Percentiles rank a stretch among this genome's conserved stretches.
phyloP scores from a whole-genome alignment of 2,888 invertebrate genomes.

The Adelphocoris suturalis region DNA sequence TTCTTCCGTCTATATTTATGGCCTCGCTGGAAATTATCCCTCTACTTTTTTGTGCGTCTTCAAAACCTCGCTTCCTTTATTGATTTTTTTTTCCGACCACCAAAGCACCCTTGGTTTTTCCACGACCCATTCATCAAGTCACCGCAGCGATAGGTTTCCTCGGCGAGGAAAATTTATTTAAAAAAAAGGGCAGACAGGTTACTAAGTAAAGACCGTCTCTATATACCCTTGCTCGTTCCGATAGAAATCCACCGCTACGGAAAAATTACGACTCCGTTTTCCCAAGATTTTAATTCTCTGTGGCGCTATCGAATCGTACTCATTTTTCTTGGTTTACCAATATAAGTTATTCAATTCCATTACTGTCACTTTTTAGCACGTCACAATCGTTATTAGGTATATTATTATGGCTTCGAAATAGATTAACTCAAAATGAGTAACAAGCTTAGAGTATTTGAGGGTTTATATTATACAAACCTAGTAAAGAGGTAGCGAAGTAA shows the following conservation, averaged over 20 bases:
- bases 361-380: not conserved
- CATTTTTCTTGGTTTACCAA: not conserved
- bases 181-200: constrained; percentile 38
- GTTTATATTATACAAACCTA: too few species aligned
- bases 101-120: constrained; percentile 27
- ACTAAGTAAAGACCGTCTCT: constrained; percentile 39
- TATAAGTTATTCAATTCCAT: not conserved
- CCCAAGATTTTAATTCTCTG: constrained; percentile 6
- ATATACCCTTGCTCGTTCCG: not conserved
- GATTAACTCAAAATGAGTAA: not conserved
- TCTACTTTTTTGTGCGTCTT: constrained; percentile 9
- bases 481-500: too few species aligned
- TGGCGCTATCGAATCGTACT: not conserved
- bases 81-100: constrained; percentile 35
- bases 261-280: constrained; percentile 18
- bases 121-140: constrained; percentile 30
- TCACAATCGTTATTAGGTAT: too few species aligned
- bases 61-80: constrained; percentile 39
- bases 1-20: constrained; percentile 28
- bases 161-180: constrained; percentile 27
- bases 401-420: not conserved
- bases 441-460: too few species aligned
- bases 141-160: constrained; percentile 27
- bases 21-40: constrained; percentile 39
- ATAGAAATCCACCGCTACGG: constrained; percentile 13